Percentiles rank a stretch among this genome's conserved stretches.
Conservation (phyloP, 1,140 invertebrate genomes). For the Drosophila hydei region DNA sequence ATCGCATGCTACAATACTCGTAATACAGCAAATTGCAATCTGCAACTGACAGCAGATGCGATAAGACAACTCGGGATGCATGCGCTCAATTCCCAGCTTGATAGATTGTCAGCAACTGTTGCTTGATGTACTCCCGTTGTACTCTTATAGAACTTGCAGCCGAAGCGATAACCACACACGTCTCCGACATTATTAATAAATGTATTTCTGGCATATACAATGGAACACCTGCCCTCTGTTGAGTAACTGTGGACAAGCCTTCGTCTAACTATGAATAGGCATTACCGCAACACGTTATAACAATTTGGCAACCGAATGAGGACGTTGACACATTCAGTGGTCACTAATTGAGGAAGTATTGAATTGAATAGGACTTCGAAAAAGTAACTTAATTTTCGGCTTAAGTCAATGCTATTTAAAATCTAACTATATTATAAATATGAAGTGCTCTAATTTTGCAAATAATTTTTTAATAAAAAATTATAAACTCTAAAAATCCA, state of each 20-base stretch:
- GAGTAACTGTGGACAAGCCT: not conserved
- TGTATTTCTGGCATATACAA: not conserved
- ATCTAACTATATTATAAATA: no score
- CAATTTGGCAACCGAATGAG: conserved; percentile 1
- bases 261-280: not conserved
- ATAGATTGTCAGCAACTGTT: conserved; percentile 6
- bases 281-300: not conserved
- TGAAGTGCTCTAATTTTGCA: no score
- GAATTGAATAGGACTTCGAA: no score
- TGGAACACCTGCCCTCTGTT: not conserved
- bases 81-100: not conserved
- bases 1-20: no score
- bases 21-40: conserved; percentile 16
- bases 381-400: no score
- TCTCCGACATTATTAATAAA: not conserved
- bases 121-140: not conserved
- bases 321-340: conserved; percentile 1
- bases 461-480: no score
- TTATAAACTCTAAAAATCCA: no score
- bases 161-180: not conserved
- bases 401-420: no score
- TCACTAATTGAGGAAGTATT: not conserved
- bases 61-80: not conserved
- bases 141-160: no score
- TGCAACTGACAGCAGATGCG: conserved; percentile 27